Evolutionary conservation across 2,797 vertebrate species (phyloP).

Genomic region (Notolabrus celidotus): DNA sequence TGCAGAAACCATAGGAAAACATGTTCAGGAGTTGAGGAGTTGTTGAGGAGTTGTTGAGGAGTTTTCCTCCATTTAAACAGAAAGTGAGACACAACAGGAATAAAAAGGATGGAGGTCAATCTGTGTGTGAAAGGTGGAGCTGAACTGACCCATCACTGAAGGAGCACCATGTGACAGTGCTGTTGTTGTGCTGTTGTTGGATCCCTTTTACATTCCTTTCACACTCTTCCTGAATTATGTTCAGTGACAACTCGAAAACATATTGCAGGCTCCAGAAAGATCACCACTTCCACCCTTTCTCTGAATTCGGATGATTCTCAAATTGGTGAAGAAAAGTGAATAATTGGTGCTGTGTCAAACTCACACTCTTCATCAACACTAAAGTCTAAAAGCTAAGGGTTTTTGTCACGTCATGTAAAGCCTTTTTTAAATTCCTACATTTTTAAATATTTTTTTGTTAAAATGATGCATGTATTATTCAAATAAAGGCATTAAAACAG

Average conservation of each 20-base stretch:
- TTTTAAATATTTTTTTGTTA: no score
- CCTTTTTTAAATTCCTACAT: no score
- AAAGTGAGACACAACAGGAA: background rate
- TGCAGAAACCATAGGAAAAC: constrained; percentile 33
- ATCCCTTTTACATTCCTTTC: constrained; percentile 28
- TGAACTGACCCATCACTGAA: background rate
- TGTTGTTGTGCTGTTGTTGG: constrained; percentile 12
- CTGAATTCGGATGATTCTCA: background rate
- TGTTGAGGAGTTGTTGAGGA: background rate
- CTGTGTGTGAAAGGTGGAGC: background rate
- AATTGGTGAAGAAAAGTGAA: background rate
- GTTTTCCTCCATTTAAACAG: constrained; percentile 5
- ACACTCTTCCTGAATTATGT: background rate
- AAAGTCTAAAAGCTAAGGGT: background rate
- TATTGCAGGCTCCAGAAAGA: constrained; percentile 6
- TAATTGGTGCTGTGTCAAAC: background rate
- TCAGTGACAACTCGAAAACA: background rate
- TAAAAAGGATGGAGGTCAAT: constrained; percentile 2
- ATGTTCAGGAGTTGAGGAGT: constrained; percentile 1
- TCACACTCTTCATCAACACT: no score
- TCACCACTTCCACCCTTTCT: background rate
- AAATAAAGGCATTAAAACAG: no score
- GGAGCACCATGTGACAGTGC: background rate
- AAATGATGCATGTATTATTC: no score
- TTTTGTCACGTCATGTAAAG: no score